phyloP scores from a whole-genome alignment of 1,140 invertebrate genomes.

The Odontomachus brunneus region DNA sequence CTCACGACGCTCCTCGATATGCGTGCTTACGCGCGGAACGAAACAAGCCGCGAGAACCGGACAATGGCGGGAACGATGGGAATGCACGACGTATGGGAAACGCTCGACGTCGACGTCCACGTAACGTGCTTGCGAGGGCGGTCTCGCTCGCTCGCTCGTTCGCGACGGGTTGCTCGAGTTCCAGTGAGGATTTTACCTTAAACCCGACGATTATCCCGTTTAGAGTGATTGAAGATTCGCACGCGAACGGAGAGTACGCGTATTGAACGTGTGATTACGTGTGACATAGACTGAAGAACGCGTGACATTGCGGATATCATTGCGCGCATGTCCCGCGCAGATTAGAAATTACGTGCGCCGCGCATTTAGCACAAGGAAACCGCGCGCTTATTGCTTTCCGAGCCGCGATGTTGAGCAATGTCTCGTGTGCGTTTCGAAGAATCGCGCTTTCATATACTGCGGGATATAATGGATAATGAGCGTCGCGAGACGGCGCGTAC shows the following conservation, averaged over 20 bases:
- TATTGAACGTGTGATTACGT: no score
- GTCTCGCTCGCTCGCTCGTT: not conserved
- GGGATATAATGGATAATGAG: slow-evolving; percentile 41
- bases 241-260: not conserved
- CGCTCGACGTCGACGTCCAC: not conserved
- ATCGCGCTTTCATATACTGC: slow-evolving; percentile 10
- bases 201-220: not conserved
- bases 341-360: slow-evolving; percentile 18
- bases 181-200: not conserved
- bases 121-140: not conserved
- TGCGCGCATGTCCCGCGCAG: not conserved
- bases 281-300: not conserved
- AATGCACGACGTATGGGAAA: slow-evolving; percentile 43
- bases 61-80: slow-evolving; percentile 50
- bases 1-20: slow-evolving; percentile 58
- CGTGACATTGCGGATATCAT: not conserved
- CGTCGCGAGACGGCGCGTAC: not conserved
- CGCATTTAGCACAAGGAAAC: slow-evolving; percentile 44
- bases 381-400: slow-evolving; percentile 40
- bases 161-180: slow-evolving; percentile 3
- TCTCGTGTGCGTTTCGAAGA: not conserved
- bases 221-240: not conserved
- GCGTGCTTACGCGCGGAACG: slow-evolving; percentile 39
- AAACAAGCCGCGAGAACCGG: slow-evolving; percentile 4
- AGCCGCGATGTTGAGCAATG: slow-evolving; percentile 34